phyloP scores from a whole-genome alignment of 2,113 vertebrate genomes.

The Boulengeromyrus knoepffleri region DNA sequence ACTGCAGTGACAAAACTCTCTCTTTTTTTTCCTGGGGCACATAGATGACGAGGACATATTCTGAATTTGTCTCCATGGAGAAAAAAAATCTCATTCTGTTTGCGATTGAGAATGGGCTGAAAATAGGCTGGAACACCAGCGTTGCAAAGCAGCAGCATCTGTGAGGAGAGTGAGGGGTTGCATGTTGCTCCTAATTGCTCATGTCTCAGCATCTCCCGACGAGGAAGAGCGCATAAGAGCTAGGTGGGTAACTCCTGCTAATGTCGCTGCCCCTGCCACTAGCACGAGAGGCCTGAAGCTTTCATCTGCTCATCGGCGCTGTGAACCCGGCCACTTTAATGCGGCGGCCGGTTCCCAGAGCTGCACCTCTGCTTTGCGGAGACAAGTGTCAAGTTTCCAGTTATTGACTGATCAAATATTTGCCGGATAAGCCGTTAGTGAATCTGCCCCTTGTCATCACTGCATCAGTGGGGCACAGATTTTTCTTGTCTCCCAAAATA shows the following conservation, averaged over 20 bases:
- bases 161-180: not conserved
- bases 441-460: not conserved
- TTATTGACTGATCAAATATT: not conserved
- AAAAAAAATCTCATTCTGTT: not conserved
- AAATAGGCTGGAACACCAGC: not conserved
- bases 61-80: not conserved
- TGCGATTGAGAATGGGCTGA: not conserved
- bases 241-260: not conserved
- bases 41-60: conserved; percentile 6
- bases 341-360: not conserved
- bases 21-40: not conserved
- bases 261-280: not conserved
- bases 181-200: not conserved
- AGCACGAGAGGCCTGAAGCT: not conserved
- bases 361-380: not conserved
- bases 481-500: not conserved
- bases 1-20: not conserved
- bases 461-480: not conserved
- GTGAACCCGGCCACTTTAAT: not conserved
- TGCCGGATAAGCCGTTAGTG: not conserved
- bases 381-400: not conserved
- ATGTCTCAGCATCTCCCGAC: not conserved
- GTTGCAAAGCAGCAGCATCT: not conserved
- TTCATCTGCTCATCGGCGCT: not conserved
- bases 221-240: not conserved